Percentiles rank a stretch among this genome's conserved stretches.
Conservation (phyloP, 2,797 vertebrate species). For the Scolopax bukidnonensis region DNA sequence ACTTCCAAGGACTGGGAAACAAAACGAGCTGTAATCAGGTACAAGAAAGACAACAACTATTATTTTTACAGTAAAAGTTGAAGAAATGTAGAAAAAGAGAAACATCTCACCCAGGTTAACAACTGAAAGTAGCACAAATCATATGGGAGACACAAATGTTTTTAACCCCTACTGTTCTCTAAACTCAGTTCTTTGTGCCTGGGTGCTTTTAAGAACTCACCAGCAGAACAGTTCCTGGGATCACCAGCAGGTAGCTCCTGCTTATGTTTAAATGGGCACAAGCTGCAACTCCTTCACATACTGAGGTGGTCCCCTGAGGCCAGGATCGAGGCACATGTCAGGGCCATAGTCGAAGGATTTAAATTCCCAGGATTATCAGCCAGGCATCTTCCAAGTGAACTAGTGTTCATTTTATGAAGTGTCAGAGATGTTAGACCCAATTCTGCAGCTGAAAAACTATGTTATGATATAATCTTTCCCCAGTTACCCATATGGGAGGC, state of each 20-base stretch:
- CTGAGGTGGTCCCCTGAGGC: slow-evolving; percentile 63
- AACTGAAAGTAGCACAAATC: neutral
- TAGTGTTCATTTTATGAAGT: slow-evolving; percentile 35
- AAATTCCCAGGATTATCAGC: slow-evolving; percentile 62
- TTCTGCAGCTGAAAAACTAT: slow-evolving; percentile 40
- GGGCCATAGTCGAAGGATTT: slow-evolving; percentile 34
- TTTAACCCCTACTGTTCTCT: neutral
- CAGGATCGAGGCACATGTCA: slow-evolving; percentile 42
- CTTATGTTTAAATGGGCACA: neutral
- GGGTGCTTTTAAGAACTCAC: neutral
- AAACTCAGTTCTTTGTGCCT: neutral
- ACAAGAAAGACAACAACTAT: neutral
- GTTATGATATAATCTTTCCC: slow-evolving; percentile 52
- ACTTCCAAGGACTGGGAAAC: neutral
- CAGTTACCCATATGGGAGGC: neutral
- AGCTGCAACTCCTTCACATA: slow-evolving; percentile 44
- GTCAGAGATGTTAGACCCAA: slow-evolving; percentile 39
- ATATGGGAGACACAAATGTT: neutral
- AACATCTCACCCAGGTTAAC: neutral
- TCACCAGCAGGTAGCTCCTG: neutral
- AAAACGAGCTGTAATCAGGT: neutral
- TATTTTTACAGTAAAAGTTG: neutral
- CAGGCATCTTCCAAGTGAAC: slow-evolving; percentile 41
- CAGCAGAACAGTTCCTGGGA: neutral
- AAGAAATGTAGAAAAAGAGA: neutral